Percentiles rank a stretch among this genome's conserved stretches.
These are phyloP conservation scores for Sialia sialis DNA, from an alignment of 2,113 vertebrate species.

Conservation along the genomic window DNA sequence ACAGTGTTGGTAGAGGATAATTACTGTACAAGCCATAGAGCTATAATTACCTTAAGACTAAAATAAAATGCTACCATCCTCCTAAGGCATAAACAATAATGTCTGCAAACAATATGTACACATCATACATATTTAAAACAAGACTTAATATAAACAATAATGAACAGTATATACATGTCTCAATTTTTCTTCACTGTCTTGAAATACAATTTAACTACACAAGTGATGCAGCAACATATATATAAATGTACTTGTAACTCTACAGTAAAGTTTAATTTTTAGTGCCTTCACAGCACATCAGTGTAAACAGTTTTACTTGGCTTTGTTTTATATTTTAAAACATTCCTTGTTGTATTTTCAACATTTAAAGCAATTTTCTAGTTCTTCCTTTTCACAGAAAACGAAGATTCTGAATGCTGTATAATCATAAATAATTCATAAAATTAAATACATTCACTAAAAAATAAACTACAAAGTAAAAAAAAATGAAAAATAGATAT, in stretches of 20 bases:
- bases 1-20: conserved; percentile 99
- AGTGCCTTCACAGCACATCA: conserved; percentile 90
- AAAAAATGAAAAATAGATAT: conserved; percentile 86
- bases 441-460: conserved; percentile 99
- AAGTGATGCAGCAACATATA: conserved; percentile 86
- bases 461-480: conserved; percentile 98
- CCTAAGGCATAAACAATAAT: conserved; percentile 99
- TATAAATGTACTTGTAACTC: conserved; percentile 90
- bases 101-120: conserved; percentile 99
- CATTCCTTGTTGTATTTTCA: conserved; percentile 92
- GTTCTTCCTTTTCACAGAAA: conserved; percentile 99
- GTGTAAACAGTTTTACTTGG: conserved; percentile 99
- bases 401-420: conserved; percentile 97
- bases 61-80: conserved; percentile 98
- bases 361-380: conserved; percentile 98
- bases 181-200: conserved; percentile 80
- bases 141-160: conserved; percentile 99
- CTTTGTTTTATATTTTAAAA: conserved; percentile 99
- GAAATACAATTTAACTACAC: conserved; percentile 87
- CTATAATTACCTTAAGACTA: conserved; percentile 91
- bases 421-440: conserved; percentile 99
- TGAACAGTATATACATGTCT: conserved; percentile 99
- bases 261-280: conserved; percentile 92
- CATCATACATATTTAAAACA: conserved; percentile 99
- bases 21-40: conserved; percentile 97